Percentiles rank a stretch among this genome's conserved stretches.
These are phyloP conservation scores for Coendou prehensilis DNA, from an alignment of 2,797 vertebrate species.

Conservation along the genomic window DNA sequence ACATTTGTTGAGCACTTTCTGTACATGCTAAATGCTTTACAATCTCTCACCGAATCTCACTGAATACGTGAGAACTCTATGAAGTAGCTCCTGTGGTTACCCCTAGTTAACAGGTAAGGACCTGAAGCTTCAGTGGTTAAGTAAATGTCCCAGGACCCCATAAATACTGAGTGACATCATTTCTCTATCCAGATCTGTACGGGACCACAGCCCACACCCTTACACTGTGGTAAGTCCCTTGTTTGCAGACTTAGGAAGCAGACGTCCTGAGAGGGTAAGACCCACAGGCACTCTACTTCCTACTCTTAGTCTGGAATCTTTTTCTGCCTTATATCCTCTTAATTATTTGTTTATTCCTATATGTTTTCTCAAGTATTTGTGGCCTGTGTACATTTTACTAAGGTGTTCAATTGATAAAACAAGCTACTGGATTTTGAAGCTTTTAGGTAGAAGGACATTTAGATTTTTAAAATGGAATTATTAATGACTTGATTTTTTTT, in stretches of 20 bases:
- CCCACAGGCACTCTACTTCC: not conserved
- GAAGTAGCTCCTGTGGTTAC: not conserved
- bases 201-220: not conserved
- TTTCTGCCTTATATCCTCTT: conserved; percentile 29
- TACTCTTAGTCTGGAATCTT: not conserved
- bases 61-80: not conserved
- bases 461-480: conserved; percentile 38
- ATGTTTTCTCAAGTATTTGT: conserved; percentile 35
- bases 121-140: not conserved
- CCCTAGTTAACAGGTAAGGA: conserved; percentile 27
- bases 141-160: not conserved
- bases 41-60: not conserved
- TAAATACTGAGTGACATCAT: not conserved
- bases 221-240: not conserved
- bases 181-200: conserved; percentile 8
- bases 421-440: conserved; percentile 42
- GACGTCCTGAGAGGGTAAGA: not conserved
- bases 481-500: conserved; percentile 52
- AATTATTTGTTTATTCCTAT: conserved; percentile 13
- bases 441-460: conserved; percentile 25
- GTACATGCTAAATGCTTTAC: not conserved
- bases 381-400: not conserved
- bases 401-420: not conserved
- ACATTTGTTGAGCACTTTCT: not conserved
- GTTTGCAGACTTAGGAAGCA: not conserved